Conservation (phyloP, 2,888 invertebrate species). For the Tetanocera ferruginea region DNA sequence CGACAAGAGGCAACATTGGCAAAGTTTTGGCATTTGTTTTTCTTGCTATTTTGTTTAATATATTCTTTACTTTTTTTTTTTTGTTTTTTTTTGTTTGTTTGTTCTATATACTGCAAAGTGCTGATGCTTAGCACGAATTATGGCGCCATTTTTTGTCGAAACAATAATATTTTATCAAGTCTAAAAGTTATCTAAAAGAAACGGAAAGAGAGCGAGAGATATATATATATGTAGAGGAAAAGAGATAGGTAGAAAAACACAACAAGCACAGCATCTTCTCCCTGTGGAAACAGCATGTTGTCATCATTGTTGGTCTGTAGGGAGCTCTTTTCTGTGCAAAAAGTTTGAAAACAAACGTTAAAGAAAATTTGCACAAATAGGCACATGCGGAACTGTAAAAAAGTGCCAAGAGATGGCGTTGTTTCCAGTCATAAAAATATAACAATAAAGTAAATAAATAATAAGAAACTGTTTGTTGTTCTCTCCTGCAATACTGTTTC, state of each 20-base stretch:
- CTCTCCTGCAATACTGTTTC: too few species aligned
- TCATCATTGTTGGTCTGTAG: neutral
- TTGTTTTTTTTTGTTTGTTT: neutral
- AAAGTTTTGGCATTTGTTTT: neutral
- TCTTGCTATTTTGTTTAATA: neutral
- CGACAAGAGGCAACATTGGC: constrained; percentile 23
- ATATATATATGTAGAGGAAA: neutral
- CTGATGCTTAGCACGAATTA: constrained; percentile 23
- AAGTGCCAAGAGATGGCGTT: too few species aligned
- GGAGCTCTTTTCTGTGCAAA: constrained; percentile 38
- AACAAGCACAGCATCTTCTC: neutral
- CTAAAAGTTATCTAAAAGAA: neutral
- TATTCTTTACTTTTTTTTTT: neutral
- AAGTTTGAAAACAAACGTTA: too few species aligned
- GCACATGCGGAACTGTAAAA: too few species aligned
- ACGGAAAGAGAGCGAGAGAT: neutral
- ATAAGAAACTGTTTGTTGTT: too few species aligned
- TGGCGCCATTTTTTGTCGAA: constrained; percentile 6
- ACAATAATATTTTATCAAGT: neutral
- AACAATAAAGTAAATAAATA: too few species aligned
- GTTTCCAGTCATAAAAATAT: too few species aligned
- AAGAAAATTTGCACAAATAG: too few species aligned
- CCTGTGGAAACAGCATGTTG: constrained; percentile 1
- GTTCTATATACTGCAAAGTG: neutral
- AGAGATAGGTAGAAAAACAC: neutral